Evolutionary conservation across 2,797 vertebrate genomes (phyloP), one percentile per base, ranked within the genome.

Genomic region (Rhinoraja longicauda): DNA sequence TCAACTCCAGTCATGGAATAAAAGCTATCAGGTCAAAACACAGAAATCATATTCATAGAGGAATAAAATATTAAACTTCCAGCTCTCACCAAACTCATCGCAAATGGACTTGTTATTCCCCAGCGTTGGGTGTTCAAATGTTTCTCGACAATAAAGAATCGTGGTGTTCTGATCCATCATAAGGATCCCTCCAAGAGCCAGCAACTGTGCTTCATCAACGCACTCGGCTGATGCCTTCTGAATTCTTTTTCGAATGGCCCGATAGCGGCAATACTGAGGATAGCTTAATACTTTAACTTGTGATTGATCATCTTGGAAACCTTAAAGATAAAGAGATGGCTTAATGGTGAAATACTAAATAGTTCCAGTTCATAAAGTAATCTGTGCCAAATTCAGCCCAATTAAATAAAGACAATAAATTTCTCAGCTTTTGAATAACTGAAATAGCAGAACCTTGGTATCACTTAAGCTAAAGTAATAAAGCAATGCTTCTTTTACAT

Each of bases 201-300:
- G 93, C 90, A 97, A 94, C 93, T 96, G 95, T 32, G 95, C 95
- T 93, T 97, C 96, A 93, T 95, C 95, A 19, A 95, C 94, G 84
- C 73, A 73, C 0, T 93, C 93, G 0, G 93, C 94, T 21, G 94
- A 94, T 0, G 95, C 95, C 0, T 94, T 95, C 93, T 95, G 95
- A 86, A 97, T 93, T 4, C 97, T 96, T 10, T 96, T 96, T 95
- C 96, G 96, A 93, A 97, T 95, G 0, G 97, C 97, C 93, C 96
- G 97, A 62, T 95, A 97, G 93, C 97, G 97, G 93, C 97, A 97
- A 93, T 97, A 97, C 95, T 97, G 97, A 0, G 96, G 97, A 94
- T 97, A 97, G 94, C 97, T 97, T 93, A 97, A 96, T 62, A 97
- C 96, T 93, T 95, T 96, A 75, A 97, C 94, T 15, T 93, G 93